Conservation (phyloP, 2,888 invertebrate species). For the Drosophila leonis region DNA sequence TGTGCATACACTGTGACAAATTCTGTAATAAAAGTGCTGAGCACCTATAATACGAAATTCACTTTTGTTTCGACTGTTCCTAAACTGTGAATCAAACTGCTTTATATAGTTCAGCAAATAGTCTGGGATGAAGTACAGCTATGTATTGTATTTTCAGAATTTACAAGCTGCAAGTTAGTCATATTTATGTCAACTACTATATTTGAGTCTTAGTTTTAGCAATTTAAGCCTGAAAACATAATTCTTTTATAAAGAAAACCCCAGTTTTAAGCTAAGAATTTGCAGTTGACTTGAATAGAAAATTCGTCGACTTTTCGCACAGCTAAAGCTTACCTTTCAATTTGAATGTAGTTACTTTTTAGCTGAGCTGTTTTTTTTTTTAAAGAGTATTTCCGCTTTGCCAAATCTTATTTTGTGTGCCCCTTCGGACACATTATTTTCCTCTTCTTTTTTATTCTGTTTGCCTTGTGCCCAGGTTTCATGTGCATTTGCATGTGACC, state of each 20-base stretch:
- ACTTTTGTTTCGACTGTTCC: not conserved
- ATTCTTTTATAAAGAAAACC: not conserved
- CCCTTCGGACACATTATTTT: constrained; percentile 3
- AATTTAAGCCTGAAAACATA: too few relatives aligned
- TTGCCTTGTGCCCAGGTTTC: constrained; percentile 42
- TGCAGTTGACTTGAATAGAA: too few relatives aligned
- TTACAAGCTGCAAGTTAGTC: not conserved
- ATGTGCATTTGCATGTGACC: constrained; percentile 73
- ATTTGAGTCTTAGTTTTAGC: not conserved
- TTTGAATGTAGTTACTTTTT: not conserved
- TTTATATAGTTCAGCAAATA: not conserved
- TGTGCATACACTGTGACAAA: not conserved
- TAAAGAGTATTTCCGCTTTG: constrained; percentile 16
- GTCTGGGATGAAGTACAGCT: not conserved
- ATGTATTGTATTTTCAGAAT: not conserved
- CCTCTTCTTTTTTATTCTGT: constrained; percentile 32
- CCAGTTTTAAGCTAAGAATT: not conserved
- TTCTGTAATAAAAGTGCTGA: not conserved
- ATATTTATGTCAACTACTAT: not conserved
- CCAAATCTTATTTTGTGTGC: not conserved
- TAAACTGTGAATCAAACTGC: too few relatives aligned
- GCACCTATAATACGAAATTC: not conserved
- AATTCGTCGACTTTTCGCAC: not conserved
- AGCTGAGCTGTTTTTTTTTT: not conserved
- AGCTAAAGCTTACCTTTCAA: not conserved